Evolutionary conservation across 2,113 vertebrate genomes (phyloP), one percentile per base, ranked within the genome.

Genomic region (Perca schrenkii): DNA sequence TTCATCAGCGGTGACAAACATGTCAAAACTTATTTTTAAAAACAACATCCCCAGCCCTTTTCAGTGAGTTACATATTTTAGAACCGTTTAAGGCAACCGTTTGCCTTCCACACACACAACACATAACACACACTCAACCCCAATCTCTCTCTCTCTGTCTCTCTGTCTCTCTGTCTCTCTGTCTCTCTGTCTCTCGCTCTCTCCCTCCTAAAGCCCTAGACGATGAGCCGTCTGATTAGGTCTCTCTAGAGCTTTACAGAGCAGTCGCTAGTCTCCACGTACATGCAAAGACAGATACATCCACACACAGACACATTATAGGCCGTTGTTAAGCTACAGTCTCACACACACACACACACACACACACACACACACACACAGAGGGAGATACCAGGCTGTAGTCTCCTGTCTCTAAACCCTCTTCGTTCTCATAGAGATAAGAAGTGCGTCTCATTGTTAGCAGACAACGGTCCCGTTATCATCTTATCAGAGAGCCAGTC

Each of bases 361-460:
- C 62, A 78, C 84, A 70, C 75, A 34, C 74, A 73, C 77, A 66
- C 84, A 63, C 62, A 22, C 58, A 31, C 53, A n/a, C n/a, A n/a
- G 56, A 82, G 40, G 7, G 11, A 88, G 83, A 90, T 82, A 89
- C 73, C 73, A 63, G 74, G 57, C 82, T 70, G 68, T 10, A 67
- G 84, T 85, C 87, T 89, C 77, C 80, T 64, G 86, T 83, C 88
- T 83, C 60, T 85, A 66, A 87, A 80, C 65, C 89, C 88, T 88
- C 85, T 89, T 77, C 58, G 87, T 92, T 94, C 88, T 88, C 88
- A 94, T 88, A 88, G 87, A 93, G 93, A 94, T 94, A 93, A 94
- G 92, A 84, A 75, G 80, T 72, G 85, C 71, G 82, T 90, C 86
- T 91, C 91, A 91, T 92, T 90, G 86, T 92, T 71, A 71, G 79